Evolutionary conservation across 2,113 vertebrate species (phyloP), one percentile per base, ranked within the genome.

Genomic region (Eptesicus fuscus): DNA sequence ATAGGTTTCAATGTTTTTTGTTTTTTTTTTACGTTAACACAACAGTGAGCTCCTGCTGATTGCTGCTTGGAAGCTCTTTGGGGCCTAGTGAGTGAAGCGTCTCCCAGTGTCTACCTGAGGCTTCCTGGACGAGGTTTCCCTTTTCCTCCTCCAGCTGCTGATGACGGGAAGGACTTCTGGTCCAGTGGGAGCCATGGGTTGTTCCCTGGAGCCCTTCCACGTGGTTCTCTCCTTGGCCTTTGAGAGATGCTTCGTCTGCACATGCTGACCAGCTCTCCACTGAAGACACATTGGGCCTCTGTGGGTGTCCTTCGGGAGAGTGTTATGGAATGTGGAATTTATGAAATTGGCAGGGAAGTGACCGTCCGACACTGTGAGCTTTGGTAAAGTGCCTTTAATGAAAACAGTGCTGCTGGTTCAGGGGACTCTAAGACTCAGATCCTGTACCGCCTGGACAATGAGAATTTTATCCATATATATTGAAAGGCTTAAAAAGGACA

Each of bases 201-300:
- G 20, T 40, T 13, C 8, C n/a, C 70, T n/a, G 7, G 0, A 0
- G 6, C 2, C 61, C 18, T 32, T 67, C 4, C 28, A 5, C 40
- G 47, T 20, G 22, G 4, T 23, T 28, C 56, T 16, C 12, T 76
- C 20, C 56, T 67, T 67, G n/a, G 44, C 18, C 4, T 1, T 32
- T 20, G 12, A 51, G 22, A 6, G 4, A 10, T 49, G 32, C 13
- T 20, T 25, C 17, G 2, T 1, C 8, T 22, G 11, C 16, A 3
- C 2, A 0, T 65, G 59, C 47, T 4, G 12, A 18, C 25, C 47
- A 32, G 7, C 2, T 49, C 67, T 47, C 47, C 32, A 16, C 51
- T 16, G 70, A 10, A 40, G 47, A n/a, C 63, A 25, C 2, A 4
- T 11, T 20, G 10, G 13, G 3, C 13, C n/a, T 83, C 44, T 40